Evolutionary conservation across 1,140 invertebrate species (phyloP), one percentile per base, ranked within the genome.

Genomic region (Zaprionus gabonicus): DNA sequence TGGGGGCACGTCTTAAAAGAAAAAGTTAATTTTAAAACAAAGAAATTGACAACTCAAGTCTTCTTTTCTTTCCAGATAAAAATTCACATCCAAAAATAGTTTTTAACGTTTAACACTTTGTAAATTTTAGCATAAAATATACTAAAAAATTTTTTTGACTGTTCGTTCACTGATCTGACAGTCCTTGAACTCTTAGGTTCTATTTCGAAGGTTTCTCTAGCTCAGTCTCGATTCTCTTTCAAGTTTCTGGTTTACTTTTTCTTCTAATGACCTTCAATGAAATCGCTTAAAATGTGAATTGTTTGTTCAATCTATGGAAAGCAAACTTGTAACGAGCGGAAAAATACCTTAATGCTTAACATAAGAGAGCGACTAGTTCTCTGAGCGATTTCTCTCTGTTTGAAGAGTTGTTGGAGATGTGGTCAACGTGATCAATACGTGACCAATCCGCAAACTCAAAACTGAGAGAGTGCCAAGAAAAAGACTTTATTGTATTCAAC

Each of bases 1-100:
- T 80, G 51, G 49, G 81, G 82, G 82, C 82, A 76, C 82, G 82
- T 86, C 82, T 53, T 31, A 41, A 44, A 34, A 67, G 46, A 56
- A 55, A 73, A 65, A 79, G 70, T 69, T 79, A 73, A 46, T 64
- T 57, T 64, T 66, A 55, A 68, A 79, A 81, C 78, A 85, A 85
- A 79, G 63, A 79, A 78, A 71, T 66, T 67, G 46, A 20, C 36
- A 36, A 67, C 13, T 27, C 17, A 70, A 58, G 46, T 65, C 53
- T 60, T 56, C 36, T 60, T 55, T 31, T 10, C 31, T 10, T 34
- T 34, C 28, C 55, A 20, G 20, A 20, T 23, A 23, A 9, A 59
- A 59, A 41, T 59, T 9, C 17, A 31, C 9, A 15, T 5, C 23
- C 7, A 20, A 63, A 63, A 51, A 67, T 51, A 65, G 46, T 55